Conservation (phyloP, 2,888 invertebrate genomes). For the Lochmaea capreae region DNA sequence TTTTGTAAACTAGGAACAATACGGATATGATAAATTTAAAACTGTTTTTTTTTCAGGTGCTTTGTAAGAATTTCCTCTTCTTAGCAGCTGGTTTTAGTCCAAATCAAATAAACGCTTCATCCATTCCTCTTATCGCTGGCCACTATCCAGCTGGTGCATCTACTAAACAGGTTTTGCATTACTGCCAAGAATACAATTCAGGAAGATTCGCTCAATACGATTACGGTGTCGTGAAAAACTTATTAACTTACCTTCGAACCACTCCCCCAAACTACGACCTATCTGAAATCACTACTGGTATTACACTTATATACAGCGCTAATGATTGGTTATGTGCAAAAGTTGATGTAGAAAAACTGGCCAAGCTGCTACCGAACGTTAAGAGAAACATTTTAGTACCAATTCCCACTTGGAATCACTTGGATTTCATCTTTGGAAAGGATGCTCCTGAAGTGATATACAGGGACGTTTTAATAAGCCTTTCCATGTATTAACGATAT, state of each 20-base stretch:
- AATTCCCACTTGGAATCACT: slow-evolving; percentile 58
- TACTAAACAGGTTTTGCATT: slow-evolving; percentile 77
- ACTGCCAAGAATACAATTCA: slow-evolving; percentile 53
- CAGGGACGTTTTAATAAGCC: neutral
- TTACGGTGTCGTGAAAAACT: slow-evolving; percentile 62
- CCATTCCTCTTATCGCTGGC: slow-evolving; percentile 49
- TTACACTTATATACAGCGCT: slow-evolving; percentile 65
- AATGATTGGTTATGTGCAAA: slow-evolving; percentile 67
- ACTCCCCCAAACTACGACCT: slow-evolving; percentile 65
- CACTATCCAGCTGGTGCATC: slow-evolving; percentile 63
- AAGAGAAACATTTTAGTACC: slow-evolving; percentile 53
- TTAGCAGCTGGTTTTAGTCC: slow-evolving; percentile 58
- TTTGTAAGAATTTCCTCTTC: slow-evolving; percentile 58
- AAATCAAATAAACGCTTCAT: slow-evolving; percentile 56
- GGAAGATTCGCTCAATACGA: slow-evolving; percentile 67
- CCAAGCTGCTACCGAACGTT: slow-evolving; percentile 57
- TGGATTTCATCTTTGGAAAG: slow-evolving; percentile 60
- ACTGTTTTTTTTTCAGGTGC: slow-evolving; percentile 28
- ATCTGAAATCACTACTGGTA: slow-evolving; percentile 62
- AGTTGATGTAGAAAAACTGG: slow-evolving; percentile 47
- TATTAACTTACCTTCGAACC: slow-evolving; percentile 54
- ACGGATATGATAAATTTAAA: neutral
- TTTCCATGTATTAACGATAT: neutral
- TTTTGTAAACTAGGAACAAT: too few species aligned
- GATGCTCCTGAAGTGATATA: slow-evolving; percentile 48